Base-by-base conservation (phyloP, 1,140 invertebrate genomes). In the Trichomalopsis sarcophagae region DNA sequence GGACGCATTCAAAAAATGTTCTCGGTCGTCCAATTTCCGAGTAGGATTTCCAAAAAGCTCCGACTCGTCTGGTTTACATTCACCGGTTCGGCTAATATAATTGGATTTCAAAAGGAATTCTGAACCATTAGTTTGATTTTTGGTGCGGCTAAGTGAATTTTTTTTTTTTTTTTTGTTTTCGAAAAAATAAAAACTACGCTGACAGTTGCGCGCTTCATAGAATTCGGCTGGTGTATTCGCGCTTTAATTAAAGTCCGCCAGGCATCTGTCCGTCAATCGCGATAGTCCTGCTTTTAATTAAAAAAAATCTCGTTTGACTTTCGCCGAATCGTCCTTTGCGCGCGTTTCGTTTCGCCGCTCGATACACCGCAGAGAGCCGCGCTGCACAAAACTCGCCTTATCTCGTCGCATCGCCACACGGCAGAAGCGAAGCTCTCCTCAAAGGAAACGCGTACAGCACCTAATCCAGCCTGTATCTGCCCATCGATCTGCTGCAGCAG, bases 381-480 rank as follows among this genome's bases (percentile, higher is more conserved):
- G 47, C 13, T 27, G 47, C 3, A 50, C 11, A 69, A 68, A 80
- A 23, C 62, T 30, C 78, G 33, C n/a, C 23, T 81, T 71, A 81
- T 81, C 79, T 62, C 55, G 21, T 62, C 17, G 5, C 33, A n/a
- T 7, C 55, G 17, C 14, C 55, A n/a, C 1, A 62, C 21, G 33
- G 33, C 33, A 36, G 33, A 3, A 7, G 2, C 6, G 6, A n/a
- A 27, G 17, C 55, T n/a, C 55, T 62, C 55, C 21, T 62, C 17
- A n/a, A 62, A 62, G 55, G 55, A 62, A 62, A 62, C 55, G 13
- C 11, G 47, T 50, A 50, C 7, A 1, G 55, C 17, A 44, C 5
- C 40, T 21, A 62, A 62, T 62, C 14, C 17, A n/a, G 14, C 66
- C 9, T 47, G 4, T 73, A 73, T 23, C 66, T n/a, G 77, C 36